These are phyloP conservation scores for Agonum fuliginosum DNA, from an alignment of 2,888 invertebrate species.

Conservation along the genomic window DNA sequence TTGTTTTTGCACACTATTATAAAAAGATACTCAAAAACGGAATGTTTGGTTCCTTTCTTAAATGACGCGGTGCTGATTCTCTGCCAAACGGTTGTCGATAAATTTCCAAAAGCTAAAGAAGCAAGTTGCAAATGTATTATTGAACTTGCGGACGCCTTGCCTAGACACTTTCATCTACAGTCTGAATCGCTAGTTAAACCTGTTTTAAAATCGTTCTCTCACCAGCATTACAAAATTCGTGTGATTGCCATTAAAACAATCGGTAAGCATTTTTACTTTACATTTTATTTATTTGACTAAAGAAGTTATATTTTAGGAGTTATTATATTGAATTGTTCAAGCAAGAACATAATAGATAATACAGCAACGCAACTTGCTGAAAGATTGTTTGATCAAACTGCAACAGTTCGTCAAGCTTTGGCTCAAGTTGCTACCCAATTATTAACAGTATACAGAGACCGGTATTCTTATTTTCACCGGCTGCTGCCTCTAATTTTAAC, in stretches of 20 bases:
- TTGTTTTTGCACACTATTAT: constrained; percentile 81
- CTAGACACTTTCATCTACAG: constrained; percentile 83
- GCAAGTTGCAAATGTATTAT: constrained; percentile 84
- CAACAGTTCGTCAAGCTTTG: constrained; percentile 85
- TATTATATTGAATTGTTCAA: constrained; percentile 78
- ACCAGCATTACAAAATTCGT: constrained; percentile 89
- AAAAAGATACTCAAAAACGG: constrained; percentile 77
- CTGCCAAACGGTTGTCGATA: constrained; percentile 83
- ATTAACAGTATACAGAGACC: constrained; percentile 85
- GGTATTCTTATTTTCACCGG: constrained; percentile 93
- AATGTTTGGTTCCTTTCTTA: constrained; percentile 80
- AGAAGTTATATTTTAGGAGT: constrained; percentile 71
- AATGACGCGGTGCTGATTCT: constrained; percentile 85
- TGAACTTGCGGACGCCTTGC: constrained; percentile 78
- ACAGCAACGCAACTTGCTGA: constrained; percentile 89
- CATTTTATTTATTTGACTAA: neutral
- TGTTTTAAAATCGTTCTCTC: constrained; percentile 82
- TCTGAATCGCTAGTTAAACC: constrained; percentile 85
- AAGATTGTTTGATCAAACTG: constrained; percentile 89
- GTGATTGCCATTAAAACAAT: constrained; percentile 84
- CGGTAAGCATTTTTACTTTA: constrained; percentile 72
- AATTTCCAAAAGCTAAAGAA: constrained; percentile 87
- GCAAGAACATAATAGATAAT: constrained; percentile 76
- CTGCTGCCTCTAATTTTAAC: constrained; percentile 90
- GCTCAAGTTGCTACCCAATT: constrained; percentile 85